Percentiles rank a stretch among this genome's conserved stretches.
Evolutionary conservation across 2,113 vertebrate species (phyloP).

Genomic region (Chroicocephalus ridibundus): DNA sequence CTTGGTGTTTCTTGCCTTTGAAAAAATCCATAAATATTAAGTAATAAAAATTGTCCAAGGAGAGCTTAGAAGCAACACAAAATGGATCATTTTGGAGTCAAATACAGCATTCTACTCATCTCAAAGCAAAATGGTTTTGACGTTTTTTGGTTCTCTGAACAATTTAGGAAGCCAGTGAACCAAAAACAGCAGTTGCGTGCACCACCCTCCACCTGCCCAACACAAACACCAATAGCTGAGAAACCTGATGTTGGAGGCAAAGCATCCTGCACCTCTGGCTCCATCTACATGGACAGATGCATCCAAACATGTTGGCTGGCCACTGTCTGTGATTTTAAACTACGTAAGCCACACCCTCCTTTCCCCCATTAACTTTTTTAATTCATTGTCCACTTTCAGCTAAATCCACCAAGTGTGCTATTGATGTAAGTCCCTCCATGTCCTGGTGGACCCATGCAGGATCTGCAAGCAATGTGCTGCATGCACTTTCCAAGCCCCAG

Average conservation of each 20-base stretch:
- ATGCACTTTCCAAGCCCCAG: background rate
- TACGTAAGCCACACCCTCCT: rapidly evolving
- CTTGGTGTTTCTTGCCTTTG: background rate
- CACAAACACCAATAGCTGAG: background rate
- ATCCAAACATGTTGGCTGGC: background rate
- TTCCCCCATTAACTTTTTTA: background rate
- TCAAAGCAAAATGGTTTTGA: background rate
- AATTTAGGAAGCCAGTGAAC: slow-evolving; percentile 3
- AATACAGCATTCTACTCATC: background rate
- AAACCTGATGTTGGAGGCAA: background rate
- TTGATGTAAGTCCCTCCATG: rapidly evolving
- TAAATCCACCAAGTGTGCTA: background rate
- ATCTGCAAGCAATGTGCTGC: background rate
- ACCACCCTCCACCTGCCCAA: slow-evolving; percentile 10
- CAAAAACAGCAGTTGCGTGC: background rate
- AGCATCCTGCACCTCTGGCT: background rate
- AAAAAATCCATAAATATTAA: background rate
- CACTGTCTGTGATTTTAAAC: background rate
- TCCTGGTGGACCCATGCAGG: background rate
- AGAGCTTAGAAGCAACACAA: background rate
- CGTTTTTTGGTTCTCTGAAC: background rate
- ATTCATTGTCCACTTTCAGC: background rate
- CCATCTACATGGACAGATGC: background rate
- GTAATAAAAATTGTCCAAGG: background rate
- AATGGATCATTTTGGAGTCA: background rate